A percentile compares a stretch with the other conserved stretches of the same genome.
Conservation (phyloP, 2,888 invertebrate genomes). For the Allacma fusca region DNA sequence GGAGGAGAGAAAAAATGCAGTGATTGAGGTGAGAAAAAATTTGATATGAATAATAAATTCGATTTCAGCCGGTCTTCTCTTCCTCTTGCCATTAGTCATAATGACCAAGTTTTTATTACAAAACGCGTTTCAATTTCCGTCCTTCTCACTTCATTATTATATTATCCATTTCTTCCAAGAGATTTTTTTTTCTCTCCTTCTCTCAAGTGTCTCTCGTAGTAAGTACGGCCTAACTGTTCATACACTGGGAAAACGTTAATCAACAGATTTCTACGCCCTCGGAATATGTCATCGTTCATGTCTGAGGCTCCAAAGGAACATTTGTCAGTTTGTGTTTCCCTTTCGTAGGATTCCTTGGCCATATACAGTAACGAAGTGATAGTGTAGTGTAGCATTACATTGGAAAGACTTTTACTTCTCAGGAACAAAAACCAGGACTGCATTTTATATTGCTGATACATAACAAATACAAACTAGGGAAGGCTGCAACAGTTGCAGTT, state of each 20-base stretch:
- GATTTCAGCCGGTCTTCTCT: slow-evolving; percentile 9
- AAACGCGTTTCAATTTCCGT: slow-evolving; percentile 14
- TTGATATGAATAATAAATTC: slow-evolving; percentile 29
- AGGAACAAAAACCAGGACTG: background rate
- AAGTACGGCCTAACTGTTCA: no score
- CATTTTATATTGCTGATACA: background rate
- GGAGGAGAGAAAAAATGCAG: background rate
- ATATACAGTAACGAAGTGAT: background rate
- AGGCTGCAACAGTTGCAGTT: slow-evolving; percentile 6
- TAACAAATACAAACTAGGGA: background rate
- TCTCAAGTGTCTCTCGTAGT: no score
- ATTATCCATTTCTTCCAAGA: slow-evolving; percentile 8
- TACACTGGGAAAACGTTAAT: background rate
- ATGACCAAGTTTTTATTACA: slow-evolving; percentile 11
- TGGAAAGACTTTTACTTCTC: background rate
- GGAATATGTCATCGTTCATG: slow-evolving; percentile 6
- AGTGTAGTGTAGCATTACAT: no score
- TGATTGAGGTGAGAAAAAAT: slow-evolving; percentile 11
- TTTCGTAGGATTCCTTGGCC: background rate
- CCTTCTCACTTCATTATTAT: slow-evolving; percentile 24
- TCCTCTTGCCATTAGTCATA: slow-evolving; percentile 19
- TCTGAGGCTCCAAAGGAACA: background rate
- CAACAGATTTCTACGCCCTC: background rate
- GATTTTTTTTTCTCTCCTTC: background rate
- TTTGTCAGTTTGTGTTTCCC: slow-evolving; percentile 12